A percentile compares a stretch with the other conserved stretches of the same genome.
Conservation (phyloP, 2,113 vertebrate genomes). For the Rhinoderma darwinii region DNA sequence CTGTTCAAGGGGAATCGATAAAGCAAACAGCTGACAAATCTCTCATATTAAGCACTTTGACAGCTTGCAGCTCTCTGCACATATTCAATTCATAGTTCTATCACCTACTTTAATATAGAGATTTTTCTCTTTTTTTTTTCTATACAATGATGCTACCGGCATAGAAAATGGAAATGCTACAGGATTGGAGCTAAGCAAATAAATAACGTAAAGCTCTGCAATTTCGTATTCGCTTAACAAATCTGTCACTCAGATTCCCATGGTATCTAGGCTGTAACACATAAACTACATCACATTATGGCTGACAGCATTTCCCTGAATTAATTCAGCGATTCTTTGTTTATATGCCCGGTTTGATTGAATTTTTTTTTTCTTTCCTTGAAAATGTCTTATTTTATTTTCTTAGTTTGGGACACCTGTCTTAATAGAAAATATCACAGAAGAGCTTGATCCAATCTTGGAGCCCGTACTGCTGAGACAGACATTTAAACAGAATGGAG, state of each 20-base stretch:
- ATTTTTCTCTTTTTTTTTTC: conserved; percentile 34
- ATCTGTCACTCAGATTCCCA: conserved; percentile 44
- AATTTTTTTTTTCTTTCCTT: not conserved
- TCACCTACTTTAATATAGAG: conserved; percentile 45
- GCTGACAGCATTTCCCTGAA: conserved; percentile 50
- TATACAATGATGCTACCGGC: conserved; percentile 2
- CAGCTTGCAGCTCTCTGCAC: conserved; percentile 40
- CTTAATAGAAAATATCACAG: conserved; percentile 69
- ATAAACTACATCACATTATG: conserved; percentile 58
- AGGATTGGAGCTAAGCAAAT: conserved; percentile 29
- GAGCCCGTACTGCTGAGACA: conserved; percentile 61
- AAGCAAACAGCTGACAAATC: conserved; percentile 57
- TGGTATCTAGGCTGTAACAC: conserved; percentile 10
- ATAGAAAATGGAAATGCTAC: conserved; percentile 34
- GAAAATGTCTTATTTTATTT: conserved; percentile 48
- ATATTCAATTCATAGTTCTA: conserved; percentile 51
- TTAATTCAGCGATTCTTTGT: conserved; percentile 48
- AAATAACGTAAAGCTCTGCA: conserved; percentile 35
- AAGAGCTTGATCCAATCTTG: conserved; percentile 61
- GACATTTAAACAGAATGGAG: conserved; percentile 64
- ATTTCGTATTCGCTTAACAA: conserved; percentile 46
- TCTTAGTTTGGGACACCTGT: conserved; percentile 58
- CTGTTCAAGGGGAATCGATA: conserved; percentile 57
- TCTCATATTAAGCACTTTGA: conserved; percentile 55
- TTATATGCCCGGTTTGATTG: conserved; percentile 28